Evolutionary conservation across 2,888 invertebrate genomes (phyloP).

Genomic region (Pegoplata infirma): DNA sequence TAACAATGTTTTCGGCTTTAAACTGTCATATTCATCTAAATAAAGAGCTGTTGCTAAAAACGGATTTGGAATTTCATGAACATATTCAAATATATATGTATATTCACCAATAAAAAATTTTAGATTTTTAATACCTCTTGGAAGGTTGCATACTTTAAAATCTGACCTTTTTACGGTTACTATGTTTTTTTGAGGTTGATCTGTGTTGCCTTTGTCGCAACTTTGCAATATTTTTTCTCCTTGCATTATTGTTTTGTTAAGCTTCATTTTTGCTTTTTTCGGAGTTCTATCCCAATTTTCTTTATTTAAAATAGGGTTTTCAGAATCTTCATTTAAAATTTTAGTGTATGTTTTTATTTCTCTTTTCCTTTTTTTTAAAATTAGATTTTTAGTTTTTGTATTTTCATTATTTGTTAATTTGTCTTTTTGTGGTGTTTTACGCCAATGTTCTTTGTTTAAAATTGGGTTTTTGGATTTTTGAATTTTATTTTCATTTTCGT

Average conservation of each 20-base stretch:
- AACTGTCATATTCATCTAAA: background rate
- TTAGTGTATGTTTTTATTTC: too few relatives aligned
- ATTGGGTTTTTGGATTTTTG: too few relatives aligned
- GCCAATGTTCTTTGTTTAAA: background rate
- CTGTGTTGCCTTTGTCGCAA: too few relatives aligned
- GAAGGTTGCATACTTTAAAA: background rate
- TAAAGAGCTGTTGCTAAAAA: background rate
- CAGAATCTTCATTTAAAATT: too few relatives aligned
- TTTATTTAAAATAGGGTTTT: background rate
- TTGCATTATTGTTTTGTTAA: background rate
- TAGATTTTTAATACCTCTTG: background rate
- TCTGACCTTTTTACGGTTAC: background rate
- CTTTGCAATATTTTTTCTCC: background rate
- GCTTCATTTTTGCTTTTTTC: background rate
- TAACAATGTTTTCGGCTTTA: background rate
- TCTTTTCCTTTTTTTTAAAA: too few relatives aligned
- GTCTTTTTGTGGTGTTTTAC: constrained; percentile 1
- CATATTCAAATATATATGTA: background rate
- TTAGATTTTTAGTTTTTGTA: too few relatives aligned
- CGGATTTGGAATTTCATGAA: background rate
- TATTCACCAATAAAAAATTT: background rate
- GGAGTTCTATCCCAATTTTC: background rate
- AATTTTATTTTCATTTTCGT: background rate
- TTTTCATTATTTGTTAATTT: too few relatives aligned
- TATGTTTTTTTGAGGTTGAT: too few relatives aligned